A percentile compares a stretch with the other conserved stretches of the same genome.
Conservation (phyloP, 2,113 vertebrate species). For the Patagioenas fasciata region DNA sequence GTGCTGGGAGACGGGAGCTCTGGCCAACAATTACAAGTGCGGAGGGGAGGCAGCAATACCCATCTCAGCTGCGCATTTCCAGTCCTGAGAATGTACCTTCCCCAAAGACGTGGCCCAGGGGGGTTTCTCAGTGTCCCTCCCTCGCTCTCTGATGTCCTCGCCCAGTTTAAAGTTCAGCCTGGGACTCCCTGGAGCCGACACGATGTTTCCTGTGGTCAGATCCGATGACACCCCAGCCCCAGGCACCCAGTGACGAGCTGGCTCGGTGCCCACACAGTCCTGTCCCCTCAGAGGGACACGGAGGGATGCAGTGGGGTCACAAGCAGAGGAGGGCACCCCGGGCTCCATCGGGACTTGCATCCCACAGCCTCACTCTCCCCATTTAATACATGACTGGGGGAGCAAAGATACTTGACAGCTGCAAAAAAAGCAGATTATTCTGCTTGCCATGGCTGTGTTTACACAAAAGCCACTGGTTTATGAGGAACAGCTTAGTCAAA, state of each 20-base stretch:
- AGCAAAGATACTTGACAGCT: not conserved
- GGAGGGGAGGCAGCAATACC: not conserved
- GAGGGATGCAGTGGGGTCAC: not conserved
- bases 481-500: conserved; percentile 29
- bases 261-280: not conserved
- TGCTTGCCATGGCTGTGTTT: not conserved
- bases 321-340: not conserved
- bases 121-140: not conserved
- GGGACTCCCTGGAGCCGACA: not conserved
- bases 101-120: not conserved
- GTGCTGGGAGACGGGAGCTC: not conserved
- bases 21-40: not conserved
- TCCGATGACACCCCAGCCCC: not conserved
- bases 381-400: not conserved
- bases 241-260: not conserved
- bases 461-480: conserved; percentile 31
- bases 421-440: not conserved
- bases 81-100: not conserved
- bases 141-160: not conserved
- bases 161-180: not conserved
- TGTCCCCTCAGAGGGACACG: accelerated
- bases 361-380: not conserved
- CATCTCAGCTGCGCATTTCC: not conserved
- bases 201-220: not conserved
- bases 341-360: not conserved